These are phyloP conservation scores for Irena cyanogastra DNA, from an alignment of 2,113 vertebrate species.

Conservation along the genomic window DNA sequence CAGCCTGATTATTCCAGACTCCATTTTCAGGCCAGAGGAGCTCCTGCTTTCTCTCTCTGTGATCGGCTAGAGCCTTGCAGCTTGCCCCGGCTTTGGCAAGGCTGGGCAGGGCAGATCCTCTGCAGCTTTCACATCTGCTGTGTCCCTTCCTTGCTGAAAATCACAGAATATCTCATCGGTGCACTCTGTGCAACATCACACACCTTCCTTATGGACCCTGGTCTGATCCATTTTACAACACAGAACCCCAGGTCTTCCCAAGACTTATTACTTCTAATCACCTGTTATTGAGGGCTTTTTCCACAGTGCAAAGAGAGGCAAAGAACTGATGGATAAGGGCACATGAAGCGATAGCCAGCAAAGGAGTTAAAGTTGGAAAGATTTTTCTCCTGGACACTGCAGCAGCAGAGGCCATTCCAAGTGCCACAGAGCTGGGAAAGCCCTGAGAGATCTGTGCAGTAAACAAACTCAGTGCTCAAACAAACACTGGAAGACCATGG, in stretches of 20 bases:
- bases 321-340: not conserved
- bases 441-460: not conserved
- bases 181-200: not conserved
- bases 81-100: not conserved
- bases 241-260: not conserved
- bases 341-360: not conserved
- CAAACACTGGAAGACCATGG: not conserved
- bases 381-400: not conserved
- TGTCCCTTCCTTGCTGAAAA: not conserved
- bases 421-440: not conserved
- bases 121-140: not conserved
- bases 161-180: accelerated
- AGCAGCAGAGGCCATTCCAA: not conserved
- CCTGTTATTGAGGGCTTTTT: not conserved
- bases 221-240: not conserved
- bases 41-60: not conserved
- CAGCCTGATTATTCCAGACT: not conserved
- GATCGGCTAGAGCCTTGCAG: not conserved
- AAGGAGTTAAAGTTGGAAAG: not conserved
- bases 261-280: not conserved
- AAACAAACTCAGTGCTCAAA: not conserved
- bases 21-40: not conserved
- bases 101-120: not conserved
- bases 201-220: not conserved
- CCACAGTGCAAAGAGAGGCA: not conserved